Base-by-base conservation (phyloP, 2,888 invertebrate species). In the Protodeltote pygarga region DNA sequence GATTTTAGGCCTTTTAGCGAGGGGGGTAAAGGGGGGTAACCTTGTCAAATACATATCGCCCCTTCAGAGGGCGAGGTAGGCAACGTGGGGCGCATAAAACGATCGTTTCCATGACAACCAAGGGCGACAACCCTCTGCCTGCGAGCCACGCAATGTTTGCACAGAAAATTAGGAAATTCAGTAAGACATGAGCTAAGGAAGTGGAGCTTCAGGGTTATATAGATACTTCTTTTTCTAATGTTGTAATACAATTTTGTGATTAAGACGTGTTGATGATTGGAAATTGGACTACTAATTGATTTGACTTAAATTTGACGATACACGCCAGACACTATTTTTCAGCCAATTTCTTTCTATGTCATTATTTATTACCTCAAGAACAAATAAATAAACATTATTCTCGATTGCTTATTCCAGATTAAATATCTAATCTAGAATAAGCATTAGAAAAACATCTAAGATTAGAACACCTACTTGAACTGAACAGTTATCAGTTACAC, bases 51-150 rank as follows among this genome's bases (percentile, higher is more conserved):
- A 70, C 66, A 60, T 61, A 70, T 58, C 65, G 69, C 52, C 60
- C 55, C 61, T 52, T 54, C 51, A 48, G 70, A 34, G 73, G 75
- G 64, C 67, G 58, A 67, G 60, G 64, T 64, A 66, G 63, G 59
- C 75, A 75, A 83, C 83, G 80, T 79, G 84, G 78, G 81, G 78
- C 77, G 81, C 81, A 88, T 87, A 84, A 88, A 89, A 86, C 78
- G 72, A 77, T 76, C 77, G 87, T 88, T 61, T 63, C 82, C 75
- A 87, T 87, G 79, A 81, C 73, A 75, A 89, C 87, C 81, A 85
- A 82, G 86, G 84, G 85, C 87, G 83, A 79, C 84, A 84, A 86
- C 87, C 87, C 85, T 81, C 83, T 75, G 52, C 51, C 47, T 38
- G 49, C 32, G 49, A 64, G 51, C 58, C 68, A 66, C 62, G 65